phyloP scores from a whole-genome alignment of 37 sponge, comb jelly and placozoan species.

The Halisarca cf. caerulea region DNA sequence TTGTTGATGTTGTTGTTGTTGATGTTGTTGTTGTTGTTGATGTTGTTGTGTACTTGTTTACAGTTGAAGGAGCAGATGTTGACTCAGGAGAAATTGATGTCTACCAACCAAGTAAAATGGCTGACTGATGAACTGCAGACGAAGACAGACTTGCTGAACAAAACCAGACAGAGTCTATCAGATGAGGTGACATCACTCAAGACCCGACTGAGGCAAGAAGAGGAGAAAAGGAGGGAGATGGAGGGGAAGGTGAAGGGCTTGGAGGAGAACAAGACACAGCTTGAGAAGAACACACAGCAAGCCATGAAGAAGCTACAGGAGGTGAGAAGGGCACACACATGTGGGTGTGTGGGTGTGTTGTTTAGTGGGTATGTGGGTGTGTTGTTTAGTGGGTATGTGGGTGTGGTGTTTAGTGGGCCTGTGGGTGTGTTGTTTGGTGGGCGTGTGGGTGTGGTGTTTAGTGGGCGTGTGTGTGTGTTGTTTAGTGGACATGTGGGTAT shows the following conservation, averaged over 20 bases:
- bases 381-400: too few species aligned
- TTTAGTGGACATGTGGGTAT: too few species aligned
- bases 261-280: slow-evolving; percentile 43
- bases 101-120: slow-evolving; percentile 58
- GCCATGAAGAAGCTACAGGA: slow-evolving; percentile 30
- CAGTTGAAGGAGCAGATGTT: slow-evolving; percentile 64
- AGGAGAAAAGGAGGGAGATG: background rate
- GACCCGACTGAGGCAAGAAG: background rate
- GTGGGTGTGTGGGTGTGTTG: background rate
- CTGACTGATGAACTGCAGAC: slow-evolving; percentile 48
- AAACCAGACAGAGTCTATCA: background rate
- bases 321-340: slow-evolving; percentile 32
- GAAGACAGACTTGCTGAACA: slow-evolving; percentile 38
- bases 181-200: background rate
- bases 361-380: too few species aligned
- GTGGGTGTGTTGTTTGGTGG: background rate
- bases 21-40: background rate
- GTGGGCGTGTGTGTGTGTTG: too few species aligned
- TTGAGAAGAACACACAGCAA: slow-evolving; percentile 36
- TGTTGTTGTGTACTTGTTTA: slow-evolving; percentile 22
- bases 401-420: slow-evolving; percentile 36
- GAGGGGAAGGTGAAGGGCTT: background rate
- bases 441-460: too few species aligned
- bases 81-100: slow-evolving; percentile 65
- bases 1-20: too few species aligned